A percentile compares a stretch with the other conserved stretches of the same genome.
Evolutionary conservation across 2,888 invertebrate species (phyloP).

Genomic region (Eudasyphora cyanicolor): DNA sequence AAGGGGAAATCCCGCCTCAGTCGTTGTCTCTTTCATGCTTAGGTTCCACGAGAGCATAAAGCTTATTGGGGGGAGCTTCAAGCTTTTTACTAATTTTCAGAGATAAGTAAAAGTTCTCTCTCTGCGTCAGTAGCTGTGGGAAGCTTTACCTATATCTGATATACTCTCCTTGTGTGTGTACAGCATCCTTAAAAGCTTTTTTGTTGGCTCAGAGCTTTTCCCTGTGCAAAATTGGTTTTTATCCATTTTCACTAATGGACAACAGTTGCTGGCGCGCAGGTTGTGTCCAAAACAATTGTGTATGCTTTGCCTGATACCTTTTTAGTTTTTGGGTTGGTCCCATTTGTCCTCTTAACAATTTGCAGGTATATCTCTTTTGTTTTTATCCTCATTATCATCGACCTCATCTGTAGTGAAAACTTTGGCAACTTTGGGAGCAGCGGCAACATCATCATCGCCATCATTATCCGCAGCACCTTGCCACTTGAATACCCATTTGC

Average conservation of each 20-base stretch:
- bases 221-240: conserved; percentile 20
- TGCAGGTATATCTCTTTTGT: conserved; percentile 61
- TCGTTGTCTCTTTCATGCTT: conserved; percentile 40
- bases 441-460: neutral
- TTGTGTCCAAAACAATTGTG: conserved; percentile 46
- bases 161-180: neutral
- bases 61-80: neutral
- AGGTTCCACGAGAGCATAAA: conserved; percentile 35
- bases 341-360: conserved; percentile 59
- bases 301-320: conserved; percentile 33
- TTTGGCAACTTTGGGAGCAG: neutral
- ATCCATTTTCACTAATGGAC: neutral
- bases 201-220: conserved; percentile 32
- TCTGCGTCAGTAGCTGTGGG: neutral
- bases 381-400: conserved; percentile 28
- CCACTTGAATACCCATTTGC: conserved; percentile 36
- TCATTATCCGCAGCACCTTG: conserved; percentile 17
- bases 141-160: neutral
- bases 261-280: conserved; percentile 60
- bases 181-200: conserved; percentile 36
- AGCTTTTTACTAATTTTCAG: conserved; percentile 9
- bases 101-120: neutral
- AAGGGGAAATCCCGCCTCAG: conserved; percentile 23
- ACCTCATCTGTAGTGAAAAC: neutral
- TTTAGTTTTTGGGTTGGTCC: conserved; percentile 65